Evolutionary conservation across 2,113 vertebrate genomes (phyloP).

Genomic region (Hepsetus odoe): DNA sequence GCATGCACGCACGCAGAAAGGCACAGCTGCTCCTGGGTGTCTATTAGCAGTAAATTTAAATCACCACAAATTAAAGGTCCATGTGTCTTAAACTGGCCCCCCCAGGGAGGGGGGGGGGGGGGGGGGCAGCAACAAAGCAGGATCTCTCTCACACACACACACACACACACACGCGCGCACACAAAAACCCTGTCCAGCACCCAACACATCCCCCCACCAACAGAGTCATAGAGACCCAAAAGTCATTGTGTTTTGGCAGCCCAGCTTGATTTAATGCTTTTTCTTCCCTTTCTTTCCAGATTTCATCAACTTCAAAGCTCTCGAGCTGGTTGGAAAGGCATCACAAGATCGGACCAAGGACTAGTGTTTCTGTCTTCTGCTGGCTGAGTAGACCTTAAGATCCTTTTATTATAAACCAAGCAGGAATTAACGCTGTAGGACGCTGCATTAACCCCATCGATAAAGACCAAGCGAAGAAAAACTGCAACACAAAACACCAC

Average conservation of each 20-base stretch:
- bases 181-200: not conserved
- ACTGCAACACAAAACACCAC: too few species aligned
- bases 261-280: not conserved
- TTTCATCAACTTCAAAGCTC: not conserved
- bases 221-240: not conserved
- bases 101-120: not conserved
- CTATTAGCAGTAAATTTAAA: conserved; percentile 2
- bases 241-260: not conserved
- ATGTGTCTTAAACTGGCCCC: not conserved
- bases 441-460: not conserved
- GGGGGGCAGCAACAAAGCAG: not conserved
- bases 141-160: not conserved
- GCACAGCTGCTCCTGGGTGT: not conserved
- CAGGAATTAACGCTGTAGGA: not conserved
- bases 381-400: not conserved
- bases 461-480: not conserved
- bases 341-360: not conserved
- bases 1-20: not conserved
- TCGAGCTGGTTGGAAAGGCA: not conserved
- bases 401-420: not conserved
- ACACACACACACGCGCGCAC: not conserved
- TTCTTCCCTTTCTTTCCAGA: not conserved
- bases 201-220: not conserved
- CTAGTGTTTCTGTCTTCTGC: not conserved
- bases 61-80: not conserved